Percentiles rank a stretch among this genome's conserved stretches.
phyloP scores from a whole-genome alignment of 2,888 invertebrate genomes.

The Agrotis puta region DNA sequence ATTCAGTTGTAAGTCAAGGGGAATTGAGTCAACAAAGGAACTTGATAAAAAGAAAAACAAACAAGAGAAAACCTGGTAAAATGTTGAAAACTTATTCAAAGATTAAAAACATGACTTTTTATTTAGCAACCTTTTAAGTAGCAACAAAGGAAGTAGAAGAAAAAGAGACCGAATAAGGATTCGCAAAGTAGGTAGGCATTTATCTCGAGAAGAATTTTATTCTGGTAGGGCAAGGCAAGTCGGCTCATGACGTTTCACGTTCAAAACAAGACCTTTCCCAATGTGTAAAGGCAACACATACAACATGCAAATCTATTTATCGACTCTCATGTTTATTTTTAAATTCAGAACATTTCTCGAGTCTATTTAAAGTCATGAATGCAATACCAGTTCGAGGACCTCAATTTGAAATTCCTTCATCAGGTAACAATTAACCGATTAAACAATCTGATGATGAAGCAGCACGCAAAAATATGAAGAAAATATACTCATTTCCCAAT shows the following conservation, averaged over 20 bases:
- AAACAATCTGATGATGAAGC: conserved; percentile 33
- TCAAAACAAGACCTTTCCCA: conserved; percentile 52
- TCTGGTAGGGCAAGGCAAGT: neutral
- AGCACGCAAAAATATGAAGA: conserved; percentile 24
- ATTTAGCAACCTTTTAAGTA: neutral
- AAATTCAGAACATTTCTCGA: conserved; percentile 20
- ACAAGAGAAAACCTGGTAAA: neutral
- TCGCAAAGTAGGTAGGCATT: neutral
- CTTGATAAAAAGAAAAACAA: conserved; percentile 1
- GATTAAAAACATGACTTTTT: neutral
- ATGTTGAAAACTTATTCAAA: neutral
- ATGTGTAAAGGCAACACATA: conserved; percentile 14
- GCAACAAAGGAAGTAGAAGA: neutral
- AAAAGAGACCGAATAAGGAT: neutral
- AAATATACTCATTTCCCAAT: conserved; percentile 30
- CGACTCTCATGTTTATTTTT: conserved; percentile 37
- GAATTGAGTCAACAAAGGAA: conserved; percentile 19
- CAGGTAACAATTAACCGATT: conserved; percentile 34
- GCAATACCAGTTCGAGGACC: conserved; percentile 35
- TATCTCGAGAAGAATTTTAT: neutral
- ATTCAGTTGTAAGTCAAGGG: conserved; percentile 31
- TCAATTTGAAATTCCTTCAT: conserved; percentile 31
- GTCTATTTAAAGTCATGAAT: conserved; percentile 33
- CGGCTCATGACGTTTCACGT: conserved; percentile 24
- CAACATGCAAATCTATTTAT: conserved; percentile 18